Evolutionary conservation across 2,113 vertebrate genomes (phyloP), one percentile per base, ranked within the genome.

Genomic region (Stomatorhinus ivindoensis): DNA sequence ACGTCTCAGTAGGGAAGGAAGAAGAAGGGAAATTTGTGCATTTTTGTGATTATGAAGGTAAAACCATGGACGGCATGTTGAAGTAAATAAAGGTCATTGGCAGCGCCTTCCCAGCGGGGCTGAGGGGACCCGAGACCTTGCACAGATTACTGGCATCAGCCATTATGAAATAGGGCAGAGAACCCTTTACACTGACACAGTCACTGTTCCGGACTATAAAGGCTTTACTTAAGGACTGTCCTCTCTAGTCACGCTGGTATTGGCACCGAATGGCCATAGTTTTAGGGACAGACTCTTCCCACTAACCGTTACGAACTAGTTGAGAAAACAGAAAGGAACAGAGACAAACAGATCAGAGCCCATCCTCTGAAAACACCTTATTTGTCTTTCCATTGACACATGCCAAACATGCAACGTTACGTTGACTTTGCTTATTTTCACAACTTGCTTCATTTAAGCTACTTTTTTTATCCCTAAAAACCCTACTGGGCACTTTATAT

Each of bases 401-500:
- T 87, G 48, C 27, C 24, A 87, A 55, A 55, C 31, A 17, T 39
- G 31, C 50, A 39, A 24, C n/a, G 73, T 39, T 21, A 27, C 3
- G 19, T 84, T 50, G 46, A 27, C 47, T 80, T 39, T 27, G 13
- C 47, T 86, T 86, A 47, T 31, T 86, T 50, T 53, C n/a, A 51
- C 46, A 86, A 31, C 85, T 51, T 31, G 47, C 53, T 86, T 11
- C 24, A 47, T 50, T 53, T 50, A 15, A 31, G 48, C 13, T 50
- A 51, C 48, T 31, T 86, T 27, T 85, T 48, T 86, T 48, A n/a
- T 10, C 24, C 10, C 15, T 5, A 21, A 87, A 42, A 87, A n/a
- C 21, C 24, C 53, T 65, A 55, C 51, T 87, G 87, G 51, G 86
- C 15, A 39, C 84, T 58, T 44, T 97, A 97, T 97, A 97, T 95